Base-by-base conservation (phyloP, 2,797 vertebrate genomes). In the Urosaurus nigricauda region DNA sequence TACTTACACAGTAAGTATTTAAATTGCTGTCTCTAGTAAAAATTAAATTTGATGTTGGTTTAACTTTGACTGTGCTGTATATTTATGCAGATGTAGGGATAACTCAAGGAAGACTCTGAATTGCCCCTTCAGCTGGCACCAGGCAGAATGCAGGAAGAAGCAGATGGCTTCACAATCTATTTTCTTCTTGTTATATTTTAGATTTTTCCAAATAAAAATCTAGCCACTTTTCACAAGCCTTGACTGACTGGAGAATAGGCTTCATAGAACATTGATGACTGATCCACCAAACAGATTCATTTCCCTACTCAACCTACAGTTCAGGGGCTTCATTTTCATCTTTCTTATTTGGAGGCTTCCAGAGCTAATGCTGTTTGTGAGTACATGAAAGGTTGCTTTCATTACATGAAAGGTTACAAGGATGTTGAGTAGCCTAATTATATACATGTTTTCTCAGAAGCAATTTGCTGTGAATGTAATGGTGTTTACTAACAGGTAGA, bases 141-240 rank as follows among this genome's bases (percentile, higher is more conserved):
- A 35, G 21, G 60, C 21, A 86, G 53, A 79, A 56, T 7, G 21
- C 51, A 16, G 13, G 75, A 86, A 4, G 77, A 71, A 79, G 47
- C 85, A 79, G 63, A 80, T 87, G 77, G 85, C 63, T 71, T 26
- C 13, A n/a, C 7, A 13, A 70, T 79, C 47, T 70, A 56, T 79
- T 80, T 87, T 87, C 63, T 87, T 84, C 51, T 35, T 47, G 58
- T 71, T 88, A 68, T 29, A 79, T n/a, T 71, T 78, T 70, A 79
- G 26, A 58, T 68, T 32, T 56, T 78, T 65, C 73, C 71, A 58
- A 79, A 37, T 58, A 47, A 79, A 79, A 70, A 84, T 26, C 35
- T 43, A 43, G 51, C 29, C 70, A 35, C 60, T 74, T 81, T 87
- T 37, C 14, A 58, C 4, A 79, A 43, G 14, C 56, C 70, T 56